phyloP scores from a whole-genome alignment of 2,888 invertebrate genomes.

The Eupithecia vulgata region DNA sequence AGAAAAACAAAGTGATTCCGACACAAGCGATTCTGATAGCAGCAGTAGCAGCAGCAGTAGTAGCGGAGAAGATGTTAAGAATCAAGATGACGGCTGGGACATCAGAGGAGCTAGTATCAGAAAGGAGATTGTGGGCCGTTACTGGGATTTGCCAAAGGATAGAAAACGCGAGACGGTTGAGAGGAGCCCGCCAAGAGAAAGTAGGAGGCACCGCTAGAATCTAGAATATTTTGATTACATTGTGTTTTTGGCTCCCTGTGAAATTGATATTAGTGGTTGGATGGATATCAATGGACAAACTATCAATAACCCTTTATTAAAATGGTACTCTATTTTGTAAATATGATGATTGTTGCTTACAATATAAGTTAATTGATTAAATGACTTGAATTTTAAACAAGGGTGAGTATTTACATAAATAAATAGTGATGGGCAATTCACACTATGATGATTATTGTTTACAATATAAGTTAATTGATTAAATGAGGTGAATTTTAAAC shows the following conservation, averaged over 20 bases:
- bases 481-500: slow-evolving; percentile 11
- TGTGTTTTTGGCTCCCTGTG: not conserved
- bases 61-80: slow-evolving; percentile 33
- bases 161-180: slow-evolving; percentile 42
- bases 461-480: slow-evolving; percentile 16
- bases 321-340: slow-evolving; percentile 24
- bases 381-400: slow-evolving; percentile 9
- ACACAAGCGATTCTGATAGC: slow-evolving; percentile 33
- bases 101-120: slow-evolving; percentile 48
- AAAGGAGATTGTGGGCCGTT: slow-evolving; percentile 48
- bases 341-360: slow-evolving; percentile 19
- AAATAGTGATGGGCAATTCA: too few relatives aligned
- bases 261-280: not conserved
- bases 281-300: not conserved
- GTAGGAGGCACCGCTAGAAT: slow-evolving; percentile 37
- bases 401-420: too few relatives aligned
- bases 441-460: slow-evolving; percentile 22
- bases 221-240: not conserved
- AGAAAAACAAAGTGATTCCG: slow-evolving; percentile 27
- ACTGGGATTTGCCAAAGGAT: slow-evolving; percentile 52
- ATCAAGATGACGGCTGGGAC: slow-evolving; percentile 54
- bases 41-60: slow-evolving; percentile 38
- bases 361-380: slow-evolving; percentile 19
- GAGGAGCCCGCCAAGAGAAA: slow-evolving; percentile 32
- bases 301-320: not conserved